Conservation (phyloP, 2,797 vertebrate genomes). For the Masticophis lateralis region DNA sequence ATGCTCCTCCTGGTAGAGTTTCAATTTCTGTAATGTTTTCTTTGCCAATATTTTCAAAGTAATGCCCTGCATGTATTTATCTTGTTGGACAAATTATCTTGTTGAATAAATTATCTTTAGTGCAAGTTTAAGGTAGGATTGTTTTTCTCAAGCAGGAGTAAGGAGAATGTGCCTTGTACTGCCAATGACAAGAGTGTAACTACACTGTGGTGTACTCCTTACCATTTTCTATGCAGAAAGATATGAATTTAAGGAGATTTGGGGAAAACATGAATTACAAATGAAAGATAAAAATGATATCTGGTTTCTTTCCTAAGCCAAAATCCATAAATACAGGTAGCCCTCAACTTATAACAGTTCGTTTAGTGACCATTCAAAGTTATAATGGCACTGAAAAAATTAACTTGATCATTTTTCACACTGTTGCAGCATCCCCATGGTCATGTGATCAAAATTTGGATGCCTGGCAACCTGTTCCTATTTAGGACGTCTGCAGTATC, state of each 20-base stretch:
- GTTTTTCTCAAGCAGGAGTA: not conserved
- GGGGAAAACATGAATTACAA: not conserved
- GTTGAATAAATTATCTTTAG: not conserved
- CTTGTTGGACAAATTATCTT: not conserved
- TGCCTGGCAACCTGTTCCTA: not conserved
- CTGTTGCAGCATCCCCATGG: not conserved
- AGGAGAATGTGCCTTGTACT: not conserved
- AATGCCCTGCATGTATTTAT: not conserved
- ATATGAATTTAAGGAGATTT: not conserved
- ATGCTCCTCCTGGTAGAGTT: constrained; percentile 81
- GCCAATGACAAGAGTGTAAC: not conserved
- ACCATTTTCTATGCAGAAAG: not conserved
- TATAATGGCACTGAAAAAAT: not conserved
- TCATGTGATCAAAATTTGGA: not conserved
- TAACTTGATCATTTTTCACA: not conserved
- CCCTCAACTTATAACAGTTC: not conserved
- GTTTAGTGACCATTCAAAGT: not conserved
- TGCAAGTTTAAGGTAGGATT: not conserved
- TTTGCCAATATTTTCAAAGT: not conserved
- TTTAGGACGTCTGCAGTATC: not conserved
- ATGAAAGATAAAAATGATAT: not conserved
- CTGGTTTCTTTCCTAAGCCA: not conserved
- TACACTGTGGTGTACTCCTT: not conserved
- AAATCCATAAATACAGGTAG: not conserved
- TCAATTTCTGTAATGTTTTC: not conserved